Conservation (phyloP, 1,140 invertebrate genomes). For the Hirudo medicinalis region DNA sequence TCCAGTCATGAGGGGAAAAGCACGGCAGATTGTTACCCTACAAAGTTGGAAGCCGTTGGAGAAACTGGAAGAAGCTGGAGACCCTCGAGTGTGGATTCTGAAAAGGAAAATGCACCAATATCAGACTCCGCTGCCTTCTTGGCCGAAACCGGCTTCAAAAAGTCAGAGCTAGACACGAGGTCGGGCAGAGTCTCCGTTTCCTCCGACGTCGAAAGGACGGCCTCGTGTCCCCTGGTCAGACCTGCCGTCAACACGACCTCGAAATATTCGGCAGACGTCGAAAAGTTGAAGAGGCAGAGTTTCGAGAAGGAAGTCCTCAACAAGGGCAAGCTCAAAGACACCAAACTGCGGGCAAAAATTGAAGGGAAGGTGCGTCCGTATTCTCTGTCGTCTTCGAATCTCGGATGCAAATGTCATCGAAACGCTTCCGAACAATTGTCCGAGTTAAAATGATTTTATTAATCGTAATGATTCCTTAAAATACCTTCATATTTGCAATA, state of each 20-base stretch:
- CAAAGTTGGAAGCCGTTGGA: too few relatives aligned
- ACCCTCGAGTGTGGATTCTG: too few relatives aligned
- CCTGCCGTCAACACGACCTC: not conserved
- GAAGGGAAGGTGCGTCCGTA: not conserved
- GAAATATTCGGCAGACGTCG: not conserved
- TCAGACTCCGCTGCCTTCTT: too few relatives aligned
- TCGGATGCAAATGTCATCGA: not conserved
- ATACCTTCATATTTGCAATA: too few relatives aligned
- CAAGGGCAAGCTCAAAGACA: not conserved
- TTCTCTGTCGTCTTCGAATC: not conserved
- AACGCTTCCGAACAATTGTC: not conserved
- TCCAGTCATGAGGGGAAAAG: too few relatives aligned
- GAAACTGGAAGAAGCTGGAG: too few relatives aligned
- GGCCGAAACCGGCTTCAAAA: not conserved
- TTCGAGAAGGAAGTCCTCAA: not conserved
- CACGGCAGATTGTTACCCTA: too few relatives aligned
- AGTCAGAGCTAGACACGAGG: not conserved
- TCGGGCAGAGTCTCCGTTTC: not conserved
- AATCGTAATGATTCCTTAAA: too few relatives aligned
- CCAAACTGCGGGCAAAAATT: not conserved
- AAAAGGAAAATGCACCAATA: too few relatives aligned
- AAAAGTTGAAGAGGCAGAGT: not conserved
- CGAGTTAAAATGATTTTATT: not conserved
- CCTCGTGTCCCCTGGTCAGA: not conserved
- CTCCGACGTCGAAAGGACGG: not conserved